Evolutionary conservation across 1,140 invertebrate species (phyloP).

Genomic region (Papilio xuthus): DNA sequence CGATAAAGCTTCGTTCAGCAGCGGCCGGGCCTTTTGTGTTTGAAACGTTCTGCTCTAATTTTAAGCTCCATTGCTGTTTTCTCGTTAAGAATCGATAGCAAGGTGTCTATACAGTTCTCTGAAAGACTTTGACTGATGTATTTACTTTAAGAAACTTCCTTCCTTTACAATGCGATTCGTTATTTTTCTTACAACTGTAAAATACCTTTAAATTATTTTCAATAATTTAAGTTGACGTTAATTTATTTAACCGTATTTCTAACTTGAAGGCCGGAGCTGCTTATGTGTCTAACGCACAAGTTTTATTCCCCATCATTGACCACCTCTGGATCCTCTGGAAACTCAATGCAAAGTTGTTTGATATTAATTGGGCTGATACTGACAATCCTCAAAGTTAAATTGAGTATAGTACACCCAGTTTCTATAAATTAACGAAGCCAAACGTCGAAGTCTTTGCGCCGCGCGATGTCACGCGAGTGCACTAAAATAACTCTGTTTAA

Average conservation of each 20-base stretch:
- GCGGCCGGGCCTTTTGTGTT: conserved; percentile 12
- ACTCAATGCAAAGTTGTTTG: neutral
- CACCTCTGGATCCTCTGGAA: too few relatives aligned
- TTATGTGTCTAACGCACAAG: too few relatives aligned
- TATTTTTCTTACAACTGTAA: conserved; percentile 1
- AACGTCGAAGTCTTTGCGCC: neutral
- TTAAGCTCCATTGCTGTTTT: conserved; percentile 33
- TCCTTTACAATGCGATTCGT: conserved; percentile 4
- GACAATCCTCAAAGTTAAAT: neutral
- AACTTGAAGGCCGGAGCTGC: too few relatives aligned
- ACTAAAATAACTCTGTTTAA: neutral
- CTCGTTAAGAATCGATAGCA: conserved; percentile 34
- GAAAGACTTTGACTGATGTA: conserved; percentile 33
- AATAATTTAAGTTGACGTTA: neutral
- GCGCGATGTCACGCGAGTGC: neutral
- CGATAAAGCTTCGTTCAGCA: conserved; percentile 18
- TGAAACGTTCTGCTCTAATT: conserved; percentile 29
- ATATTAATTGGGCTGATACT: neutral
- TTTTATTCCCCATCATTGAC: too few relatives aligned
- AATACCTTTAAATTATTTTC: neutral
- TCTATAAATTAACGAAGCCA: neutral
- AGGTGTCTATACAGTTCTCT: conserved; percentile 23
- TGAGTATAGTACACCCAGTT: neutral
- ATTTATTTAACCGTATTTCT: neutral
- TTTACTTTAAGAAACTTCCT: conserved; percentile 8